Base-by-base conservation (phyloP, 2,888 invertebrate genomes). In the Branchinecta sandiegonensis region DNA sequence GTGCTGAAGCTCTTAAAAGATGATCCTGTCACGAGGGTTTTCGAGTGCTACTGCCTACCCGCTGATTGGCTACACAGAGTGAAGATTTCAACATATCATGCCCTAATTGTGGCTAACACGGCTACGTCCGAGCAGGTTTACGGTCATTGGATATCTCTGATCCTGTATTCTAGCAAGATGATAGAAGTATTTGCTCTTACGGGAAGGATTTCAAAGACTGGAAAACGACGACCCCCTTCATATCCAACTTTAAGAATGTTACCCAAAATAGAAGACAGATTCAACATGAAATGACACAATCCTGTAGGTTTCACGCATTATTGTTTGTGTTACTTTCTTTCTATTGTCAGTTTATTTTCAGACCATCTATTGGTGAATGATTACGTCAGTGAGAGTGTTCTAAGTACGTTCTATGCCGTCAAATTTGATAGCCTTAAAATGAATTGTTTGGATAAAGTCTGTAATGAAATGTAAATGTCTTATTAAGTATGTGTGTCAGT, bases 211-310 rank as follows among this genome's bases (percentile, higher is more conserved):
- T n/a, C 14, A 56, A 8, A n/a, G 8, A 13, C 0, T 56, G 56
- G 56, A n/a, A 13, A 8, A n/a, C 14, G 1, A n/a, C n/a, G 56
- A 8, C 7, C 14, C 13, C 13, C 14, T 56, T 56, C 14, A 13
- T 56, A n/a, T 13, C 13, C 13, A 56, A 56, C 14, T 56, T 56
- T 50, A n/a, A 5, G n/a, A 14, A n/a, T n/a, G 8, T 56, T n/a
- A 56, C 56, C 56, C n/a, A 56, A 56, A 13, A 56, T 56, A 56
- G 56, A 56, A 56, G 14, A 56, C 56, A 56, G 56, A 56, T 56
- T n/a, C 56, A 56, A 8, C n/a, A 13, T 8, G 14, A 13, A 6
- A n/a, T 56, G 13, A 6, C 56, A 4, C 13, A n/a, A 1, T 56
- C 14, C 14, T 56, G 7, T 56, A n/a, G 14, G 56, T 56, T 56